Evolutionary conservation across 2,888 invertebrate genomes (phyloP).

Genomic region (Platycheirus rosarum): DNA sequence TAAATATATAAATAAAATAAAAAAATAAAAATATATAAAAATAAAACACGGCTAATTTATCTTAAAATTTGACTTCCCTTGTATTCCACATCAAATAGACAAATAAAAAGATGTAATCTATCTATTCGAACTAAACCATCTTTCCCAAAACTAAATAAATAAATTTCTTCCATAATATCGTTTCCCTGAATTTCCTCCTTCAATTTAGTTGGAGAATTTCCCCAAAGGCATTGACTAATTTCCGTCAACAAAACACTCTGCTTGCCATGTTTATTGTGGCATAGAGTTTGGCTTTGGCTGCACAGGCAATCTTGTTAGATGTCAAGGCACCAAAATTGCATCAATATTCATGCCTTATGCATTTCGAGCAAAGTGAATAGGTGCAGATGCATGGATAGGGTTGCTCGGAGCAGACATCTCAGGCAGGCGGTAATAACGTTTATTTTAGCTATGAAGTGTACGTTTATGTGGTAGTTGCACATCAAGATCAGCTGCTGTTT

Average conservation of each 20-base stretch:
- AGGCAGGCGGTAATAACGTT: conserved; percentile 13
- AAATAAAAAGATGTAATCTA: too few relatives aligned
- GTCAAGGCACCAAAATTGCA: conserved; percentile 72
- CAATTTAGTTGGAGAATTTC: conserved; percentile 53
- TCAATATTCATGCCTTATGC: conserved; percentile 68
- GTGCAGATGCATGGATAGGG: too few relatives aligned
- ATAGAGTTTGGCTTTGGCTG: not conserved
- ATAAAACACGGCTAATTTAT: too few relatives aligned
- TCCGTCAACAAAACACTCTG: conserved; percentile 65
- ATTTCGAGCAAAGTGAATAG: conserved; percentile 53
- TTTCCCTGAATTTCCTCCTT: conserved; percentile 56
- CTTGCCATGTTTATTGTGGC: conserved; percentile 11
- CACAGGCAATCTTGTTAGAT: conserved; percentile 63
- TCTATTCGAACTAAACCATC: conserved; percentile 18
- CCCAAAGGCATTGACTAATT: conserved; percentile 71
- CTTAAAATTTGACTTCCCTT: too few relatives aligned
- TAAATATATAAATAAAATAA: too few relatives aligned
- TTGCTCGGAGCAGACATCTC: conserved; percentile 2
- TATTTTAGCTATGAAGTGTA: not conserved
- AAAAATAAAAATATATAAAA: too few relatives aligned
- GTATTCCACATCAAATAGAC: not conserved
- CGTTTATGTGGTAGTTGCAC: conserved; percentile 35
- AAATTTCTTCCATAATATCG: not conserved
- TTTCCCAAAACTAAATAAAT: not conserved
- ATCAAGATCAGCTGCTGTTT: conserved; percentile 59